phyloP scores from a whole-genome alignment of 1,140 invertebrate species.

The Drosophila guanche region DNA sequence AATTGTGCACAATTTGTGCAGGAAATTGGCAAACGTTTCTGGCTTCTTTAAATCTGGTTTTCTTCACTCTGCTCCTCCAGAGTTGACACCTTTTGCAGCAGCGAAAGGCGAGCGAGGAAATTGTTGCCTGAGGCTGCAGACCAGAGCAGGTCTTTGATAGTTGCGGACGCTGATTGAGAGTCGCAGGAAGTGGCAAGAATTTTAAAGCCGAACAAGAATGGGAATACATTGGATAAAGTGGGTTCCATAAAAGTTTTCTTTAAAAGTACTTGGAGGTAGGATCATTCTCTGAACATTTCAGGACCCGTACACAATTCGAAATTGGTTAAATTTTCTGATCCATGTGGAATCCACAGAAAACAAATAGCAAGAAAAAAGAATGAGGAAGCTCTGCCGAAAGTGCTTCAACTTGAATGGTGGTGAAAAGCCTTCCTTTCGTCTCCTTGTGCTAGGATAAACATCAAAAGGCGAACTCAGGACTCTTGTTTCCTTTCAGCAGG shows the following conservation, averaged over 20 bases:
- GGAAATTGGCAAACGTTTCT: slow-evolving; percentile 64
- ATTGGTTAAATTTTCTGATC: not conserved
- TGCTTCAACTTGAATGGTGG: slow-evolving; percentile 28
- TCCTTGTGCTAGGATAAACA: slow-evolving; percentile 60
- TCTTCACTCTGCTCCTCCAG: slow-evolving; percentile 23
- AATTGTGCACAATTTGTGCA: slow-evolving; percentile 48
- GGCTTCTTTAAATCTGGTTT: slow-evolving; percentile 27
- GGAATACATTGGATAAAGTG: not conserved
- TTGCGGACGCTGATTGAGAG: slow-evolving; percentile 1
- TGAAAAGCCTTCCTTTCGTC: slow-evolving; percentile 29
- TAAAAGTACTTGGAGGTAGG: not conserved
- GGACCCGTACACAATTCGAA: too few relatives aligned
- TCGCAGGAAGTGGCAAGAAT: slow-evolving; percentile 18
- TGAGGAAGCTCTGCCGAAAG: slow-evolving; percentile 18
- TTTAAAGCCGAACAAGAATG: not conserved
- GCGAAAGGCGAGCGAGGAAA: slow-evolving; percentile 25
- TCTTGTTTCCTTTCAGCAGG: slow-evolving; percentile 63
- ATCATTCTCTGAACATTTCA: too few relatives aligned
- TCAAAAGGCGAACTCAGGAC: slow-evolving; percentile 53
- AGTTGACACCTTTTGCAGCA: slow-evolving; percentile 57
- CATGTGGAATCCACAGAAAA: slow-evolving; percentile 2
- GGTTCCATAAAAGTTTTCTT: not conserved
- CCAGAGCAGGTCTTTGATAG: slow-evolving; percentile 34
- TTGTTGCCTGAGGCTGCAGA: slow-evolving; percentile 33
- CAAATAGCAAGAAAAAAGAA: not conserved